Base-by-base conservation (phyloP, 2,797 vertebrate genomes). In the Myripristis jacobus region DNA sequence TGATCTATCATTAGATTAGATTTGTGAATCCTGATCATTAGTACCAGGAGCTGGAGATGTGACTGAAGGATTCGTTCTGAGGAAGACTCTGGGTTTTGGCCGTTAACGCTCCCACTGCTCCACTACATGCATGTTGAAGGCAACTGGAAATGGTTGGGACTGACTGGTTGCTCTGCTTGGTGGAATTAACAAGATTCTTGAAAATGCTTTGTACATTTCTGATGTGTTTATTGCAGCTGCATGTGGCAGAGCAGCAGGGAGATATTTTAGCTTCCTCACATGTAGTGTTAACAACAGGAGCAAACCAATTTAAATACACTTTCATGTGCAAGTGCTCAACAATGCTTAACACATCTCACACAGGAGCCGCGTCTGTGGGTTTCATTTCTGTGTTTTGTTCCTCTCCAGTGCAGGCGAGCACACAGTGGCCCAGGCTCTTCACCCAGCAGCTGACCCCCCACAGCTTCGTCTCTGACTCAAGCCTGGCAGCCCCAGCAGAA, bases 381-480 rank as follows among this genome's bases (percentile, higher is more conserved):
- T 83, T 81, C 18, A 53, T 67, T 62, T 77, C 66, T 79, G n/a
- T 69, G 64, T 82, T 61, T n/a, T 81, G 82, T 78, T 66, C 66
- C 80, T 55, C 51, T 77, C 72, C 5, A 50, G 56, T 70, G 46
- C 62, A 50, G 48, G 50, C 44, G 74, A 44, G 81, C 66, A 70
- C 69, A 87, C 68, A 86, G 81, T 86, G 77, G 67, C 63, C 80
- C 61, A 6, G 6, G 70, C 76, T 80, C 80, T 55, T 77, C 80
- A 76, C 63, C 66, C 83, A 51, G 77, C 82, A 65, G 82, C 87
- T 90, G 87, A 88, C 87, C 65, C 87, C 73, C 81, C 31, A 10
- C 54, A 58, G 81, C 73, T 84, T 87, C 75, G 60, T 83, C 79
- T 74, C 85, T 90, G 89, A 90, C 85, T 90, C 88, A 89, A 87